Conservation (phyloP, 2,113 vertebrate species). For the Scartelaos histophorus region DNA sequence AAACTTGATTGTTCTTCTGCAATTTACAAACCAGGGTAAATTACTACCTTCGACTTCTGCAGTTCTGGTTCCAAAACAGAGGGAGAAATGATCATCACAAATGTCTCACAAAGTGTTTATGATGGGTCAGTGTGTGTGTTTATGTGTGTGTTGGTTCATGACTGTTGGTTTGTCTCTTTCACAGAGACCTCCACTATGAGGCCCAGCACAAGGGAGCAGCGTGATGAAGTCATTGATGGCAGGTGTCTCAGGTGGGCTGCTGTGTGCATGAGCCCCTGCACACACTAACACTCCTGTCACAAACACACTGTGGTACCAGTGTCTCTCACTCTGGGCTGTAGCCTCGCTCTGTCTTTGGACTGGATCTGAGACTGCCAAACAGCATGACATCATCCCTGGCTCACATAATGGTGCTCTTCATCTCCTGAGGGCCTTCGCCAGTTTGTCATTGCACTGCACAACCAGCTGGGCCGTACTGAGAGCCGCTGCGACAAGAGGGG, state of each 20-base stretch:
- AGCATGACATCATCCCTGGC: slow-evolving; percentile 82
- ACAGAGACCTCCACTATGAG: slow-evolving; percentile 54
- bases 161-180: neutral
- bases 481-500: slow-evolving; percentile 52
- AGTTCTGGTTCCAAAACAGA: neutral
- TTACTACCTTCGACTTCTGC: neutral
- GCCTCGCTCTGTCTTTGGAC: slow-evolving; percentile 70
- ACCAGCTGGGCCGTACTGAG: slow-evolving; percentile 28
- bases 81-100: neutral
- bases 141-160: neutral
- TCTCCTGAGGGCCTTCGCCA: slow-evolving; percentile 81
- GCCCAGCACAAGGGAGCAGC: slow-evolving; percentile 70
- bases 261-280: slow-evolving; percentile 66
- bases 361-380: slow-evolving; percentile 77
- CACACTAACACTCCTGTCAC: slow-evolving; percentile 17
- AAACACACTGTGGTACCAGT: slow-evolving; percentile 18
- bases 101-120: too few relatives aligned
- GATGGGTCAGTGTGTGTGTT: neutral
- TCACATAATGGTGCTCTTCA: slow-evolving; percentile 82
- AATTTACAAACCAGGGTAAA: neutral
- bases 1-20: slow-evolving; percentile 9
- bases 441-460: slow-evolving; percentile 77
- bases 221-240: slow-evolving; percentile 83
- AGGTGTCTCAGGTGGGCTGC: slow-evolving; percentile 68
- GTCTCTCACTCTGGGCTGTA: slow-evolving; percentile 38